Evolutionary conservation across 2,888 invertebrate species (phyloP), one percentile per base, ranked within the genome.

Genomic region (Agriopis marginaria): DNA sequence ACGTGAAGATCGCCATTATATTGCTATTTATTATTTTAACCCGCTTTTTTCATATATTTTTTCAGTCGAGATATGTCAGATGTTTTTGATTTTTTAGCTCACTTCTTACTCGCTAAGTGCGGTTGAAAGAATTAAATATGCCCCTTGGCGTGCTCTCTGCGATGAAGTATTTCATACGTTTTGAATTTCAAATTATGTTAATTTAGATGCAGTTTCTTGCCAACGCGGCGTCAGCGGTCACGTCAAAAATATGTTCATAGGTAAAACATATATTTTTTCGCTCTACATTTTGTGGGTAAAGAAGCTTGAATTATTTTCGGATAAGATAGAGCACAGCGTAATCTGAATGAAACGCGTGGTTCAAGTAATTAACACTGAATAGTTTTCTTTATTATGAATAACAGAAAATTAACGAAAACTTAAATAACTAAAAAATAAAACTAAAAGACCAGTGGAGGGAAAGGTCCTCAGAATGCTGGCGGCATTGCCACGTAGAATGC

Each of bases 1-100:
- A 90, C 92, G 91, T 91, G 90, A 88, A 93, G 90, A 92, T 92
- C 91, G 89, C 90, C 88, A 91, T 93, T 92, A 92, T 89, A 89
- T 91, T 86, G 89, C 91, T 89, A 92, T 94, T 93, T 93, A 92
- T 93, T 92, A 92, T 92, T 92, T 68, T 90, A 82, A 84, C 85
- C 82, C 86, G 83, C 83, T 92, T 90, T 91, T 51, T 87, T 87
- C 88, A n/a, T n/a, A n/a, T n/a, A n/a, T 89, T 88, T 88, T 86
- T 86, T 84, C 84, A 86, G 88, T 85, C 83, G 81, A 83, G 88
- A 86, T 83, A 85, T 87, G 84, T 86, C 87, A 89, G 86, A 88
- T 86, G 85, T 88, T 87, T 83, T 85, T 84, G 78, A 84, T 83
- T 86, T 86, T 86, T 86, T 85, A 78, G 73, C 78, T 62, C 75